Percentiles rank a stretch among this genome's conserved stretches.
These are phyloP conservation scores for Nicator chloris DNA, from an alignment of 2,113 vertebrate genomes.

Conservation along the genomic window DNA sequence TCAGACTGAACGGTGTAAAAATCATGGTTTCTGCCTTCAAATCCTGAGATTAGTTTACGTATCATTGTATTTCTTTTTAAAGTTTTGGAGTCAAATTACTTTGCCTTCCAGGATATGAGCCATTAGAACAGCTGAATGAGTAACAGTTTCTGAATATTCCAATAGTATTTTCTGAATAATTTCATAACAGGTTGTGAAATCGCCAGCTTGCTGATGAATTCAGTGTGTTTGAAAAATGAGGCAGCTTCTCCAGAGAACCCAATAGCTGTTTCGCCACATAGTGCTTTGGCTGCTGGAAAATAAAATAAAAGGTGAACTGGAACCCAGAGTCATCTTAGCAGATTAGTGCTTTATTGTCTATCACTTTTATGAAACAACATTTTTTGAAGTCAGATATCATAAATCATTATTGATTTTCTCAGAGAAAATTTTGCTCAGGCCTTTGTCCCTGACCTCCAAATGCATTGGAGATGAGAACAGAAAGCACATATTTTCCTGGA, in stretches of 20 bases:
- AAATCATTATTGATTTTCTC: constrained; percentile 57
- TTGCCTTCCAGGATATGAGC: background rate
- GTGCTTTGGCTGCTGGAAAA: background rate
- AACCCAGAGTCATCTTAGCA: background rate
- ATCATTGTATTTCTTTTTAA: background rate
- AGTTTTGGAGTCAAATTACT: background rate
- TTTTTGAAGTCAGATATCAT: constrained; percentile 37
- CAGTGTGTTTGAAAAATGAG: background rate
- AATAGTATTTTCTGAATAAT: constrained; percentile 7
- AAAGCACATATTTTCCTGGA: background rate
- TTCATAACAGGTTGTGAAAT: background rate
- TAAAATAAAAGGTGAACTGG: background rate
- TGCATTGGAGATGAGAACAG: constrained; percentile 15
- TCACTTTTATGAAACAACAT: constrained; percentile 38
- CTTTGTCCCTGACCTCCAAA: constrained; percentile 14
- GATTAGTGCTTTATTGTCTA: constrained; percentile 29
- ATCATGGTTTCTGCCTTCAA: background rate
- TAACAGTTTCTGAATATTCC: constrained; percentile 18
- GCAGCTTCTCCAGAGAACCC: background rate
- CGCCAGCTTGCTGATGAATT: background rate
- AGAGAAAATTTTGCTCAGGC: constrained; percentile 1
- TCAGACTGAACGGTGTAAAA: background rate
- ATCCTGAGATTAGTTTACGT: background rate
- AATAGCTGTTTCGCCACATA: background rate
- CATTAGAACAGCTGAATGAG: background rate